phyloP scores from a whole-genome alignment of 2,888 invertebrate species.

The Phortica okadai region DNA sequence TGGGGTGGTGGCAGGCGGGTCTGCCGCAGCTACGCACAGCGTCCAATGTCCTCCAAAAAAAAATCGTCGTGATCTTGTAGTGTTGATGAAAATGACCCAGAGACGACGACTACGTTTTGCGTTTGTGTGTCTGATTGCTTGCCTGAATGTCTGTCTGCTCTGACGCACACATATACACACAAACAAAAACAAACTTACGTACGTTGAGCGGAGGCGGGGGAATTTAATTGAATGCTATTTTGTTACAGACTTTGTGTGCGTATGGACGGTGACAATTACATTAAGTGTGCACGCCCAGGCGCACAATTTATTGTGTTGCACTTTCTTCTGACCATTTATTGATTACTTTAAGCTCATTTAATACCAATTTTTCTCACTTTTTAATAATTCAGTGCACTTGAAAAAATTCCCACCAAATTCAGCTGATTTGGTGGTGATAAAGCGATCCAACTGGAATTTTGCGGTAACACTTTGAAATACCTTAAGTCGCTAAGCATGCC shows the following conservation, averaged over 20 bases:
- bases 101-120: background rate
- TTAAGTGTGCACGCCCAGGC: background rate
- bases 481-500: too few relatives aligned
- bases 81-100: constrained; percentile 28
- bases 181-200: too few relatives aligned
- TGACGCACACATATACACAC: too few relatives aligned
- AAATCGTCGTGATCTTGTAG: constrained; percentile 22
- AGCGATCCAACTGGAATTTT: background rate
- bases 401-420: constrained; percentile 25
- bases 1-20: background rate
- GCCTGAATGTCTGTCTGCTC: too few relatives aligned
- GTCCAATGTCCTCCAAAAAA: constrained; percentile 29
- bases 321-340: background rate
- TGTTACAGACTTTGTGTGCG: too few relatives aligned
- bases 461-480: background rate
- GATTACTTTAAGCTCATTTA: background rate
- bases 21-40: constrained; percentile 5
- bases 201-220: too few relatives aligned
- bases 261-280: background rate
- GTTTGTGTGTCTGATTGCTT: background rate
- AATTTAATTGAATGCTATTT: too few relatives aligned
- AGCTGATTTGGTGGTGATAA: constrained; percentile 19
- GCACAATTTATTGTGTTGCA: background rate
- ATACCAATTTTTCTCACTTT: background rate
- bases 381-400: background rate